These are phyloP conservation scores for Caligus rogercresseyi DNA, from an alignment of 1,140 invertebrate species.

Conservation along the genomic window DNA sequence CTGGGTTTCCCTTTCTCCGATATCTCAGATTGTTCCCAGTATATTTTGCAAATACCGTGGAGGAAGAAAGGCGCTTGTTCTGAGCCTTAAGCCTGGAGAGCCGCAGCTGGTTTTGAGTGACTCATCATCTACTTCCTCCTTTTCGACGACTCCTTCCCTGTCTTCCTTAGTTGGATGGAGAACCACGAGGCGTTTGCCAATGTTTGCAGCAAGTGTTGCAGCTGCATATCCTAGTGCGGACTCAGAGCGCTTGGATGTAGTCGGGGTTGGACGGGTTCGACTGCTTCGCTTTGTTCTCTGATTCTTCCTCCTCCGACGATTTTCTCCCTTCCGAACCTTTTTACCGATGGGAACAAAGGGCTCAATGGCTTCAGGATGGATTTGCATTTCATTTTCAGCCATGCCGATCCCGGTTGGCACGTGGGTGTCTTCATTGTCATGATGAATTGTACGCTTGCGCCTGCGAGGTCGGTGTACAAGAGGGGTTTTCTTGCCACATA, in stretches of 20 bases:
- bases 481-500: constrained; percentile 19
- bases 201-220: constrained; percentile 4
- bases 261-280: neutral
- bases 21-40: constrained; percentile 5
- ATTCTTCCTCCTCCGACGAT: neutral
- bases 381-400: neutral
- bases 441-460: neutral
- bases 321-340: constrained; percentile 10
- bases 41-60: neutral
- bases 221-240: neutral
- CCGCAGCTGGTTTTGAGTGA: neutral
- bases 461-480: neutral
- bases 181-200: constrained; percentile 10
- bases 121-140: constrained; percentile 3
- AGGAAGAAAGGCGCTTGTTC: neutral
- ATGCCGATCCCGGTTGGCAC: neutral
- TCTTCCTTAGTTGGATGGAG: neutral
- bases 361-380: constrained; percentile 16
- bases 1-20: constrained; percentile 6
- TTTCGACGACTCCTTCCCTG: neutral
- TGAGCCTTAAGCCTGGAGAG: neutral
- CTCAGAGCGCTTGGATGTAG: neutral
- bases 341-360: neutral
- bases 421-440: constrained; percentile 1
- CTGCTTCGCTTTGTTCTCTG: neutral